Base-by-base conservation (phyloP, 2,888 invertebrate species). In the Uloborus plumipes region DNA sequence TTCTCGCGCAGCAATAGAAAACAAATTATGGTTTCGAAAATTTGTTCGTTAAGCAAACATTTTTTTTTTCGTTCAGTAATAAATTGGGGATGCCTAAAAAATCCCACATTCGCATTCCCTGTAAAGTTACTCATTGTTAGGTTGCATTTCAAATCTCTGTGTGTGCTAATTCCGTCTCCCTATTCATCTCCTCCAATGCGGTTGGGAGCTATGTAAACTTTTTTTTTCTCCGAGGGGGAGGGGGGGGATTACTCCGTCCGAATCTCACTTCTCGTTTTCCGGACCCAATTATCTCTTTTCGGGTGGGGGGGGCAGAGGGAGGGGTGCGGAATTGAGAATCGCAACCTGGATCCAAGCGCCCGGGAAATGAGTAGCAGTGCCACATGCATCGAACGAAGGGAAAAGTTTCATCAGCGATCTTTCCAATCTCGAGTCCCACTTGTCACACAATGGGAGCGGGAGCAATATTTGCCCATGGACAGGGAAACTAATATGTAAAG, bases 401-500 rank as follows among this genome's bases (percentile, higher is more conserved):
- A 71, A 66, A 73, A 73, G 66, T 79, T 79, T 79, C 79, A 79
- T 79, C 79, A 79, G 72, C 72, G 64, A 64, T 62, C 53, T 64
- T 71, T 59, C 65, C 78, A 78, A 78, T 71, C 71, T 71, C 64
- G 39, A 31, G 20, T 26, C 49, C 71, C 69, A 73, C 80, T 74
- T 74, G 73, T 80, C 73, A 74, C 80, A 80, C 80, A 80, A 73
- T 69, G 51, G 67, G 74, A 51, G 70, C 70, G 53, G 74, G 51
- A 66, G 79, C 67, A 74, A 80, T 80, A 80, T 80, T 80, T 80
- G 80, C 73, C 74, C 80, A 67, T 80, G 80, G 80, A 80, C 80
- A 80, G 76, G 70, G 74, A 76, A 81, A 82, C 82, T 82, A 82
- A 82, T 82, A 82, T 82, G 76, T 76, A 82, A 76, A 82, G 82